Conservation (phyloP, 2,797 vertebrate genomes). For the Anguilla marmorata region DNA sequence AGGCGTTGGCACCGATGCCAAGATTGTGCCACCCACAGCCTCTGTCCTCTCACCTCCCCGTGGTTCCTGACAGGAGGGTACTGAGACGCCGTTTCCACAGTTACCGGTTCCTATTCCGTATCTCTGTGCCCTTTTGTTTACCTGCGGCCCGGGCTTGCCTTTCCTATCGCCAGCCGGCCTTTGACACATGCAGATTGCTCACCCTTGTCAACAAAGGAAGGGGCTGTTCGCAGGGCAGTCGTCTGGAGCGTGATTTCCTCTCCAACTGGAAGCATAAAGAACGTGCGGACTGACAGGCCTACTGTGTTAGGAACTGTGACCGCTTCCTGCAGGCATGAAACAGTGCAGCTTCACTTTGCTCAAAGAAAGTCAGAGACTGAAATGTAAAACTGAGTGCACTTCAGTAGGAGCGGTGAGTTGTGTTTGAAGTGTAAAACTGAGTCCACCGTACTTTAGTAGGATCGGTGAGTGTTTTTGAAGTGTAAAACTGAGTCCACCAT, state of each 20-base stretch:
- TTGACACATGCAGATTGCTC: neutral
- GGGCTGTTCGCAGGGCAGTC: neutral
- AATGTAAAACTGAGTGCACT: too few species aligned
- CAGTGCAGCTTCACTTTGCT: neutral
- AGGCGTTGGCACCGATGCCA: neutral
- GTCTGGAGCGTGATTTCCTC: neutral
- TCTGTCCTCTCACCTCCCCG: neutral
- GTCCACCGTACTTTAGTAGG: too few species aligned
- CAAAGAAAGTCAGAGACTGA: too few species aligned
- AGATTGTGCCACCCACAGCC: slow-evolving; percentile 2
- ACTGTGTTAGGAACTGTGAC: neutral
- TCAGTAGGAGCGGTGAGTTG: neutral
- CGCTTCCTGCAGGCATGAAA: neutral
- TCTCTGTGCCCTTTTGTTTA: neutral
- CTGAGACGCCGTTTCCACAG: neutral
- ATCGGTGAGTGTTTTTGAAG: too few species aligned
- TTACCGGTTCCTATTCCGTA: neutral
- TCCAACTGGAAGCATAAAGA: neutral
- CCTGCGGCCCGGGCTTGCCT: neutral
- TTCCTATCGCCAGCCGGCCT: neutral
- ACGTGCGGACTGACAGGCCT: neutral
- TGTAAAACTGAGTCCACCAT: neutral
- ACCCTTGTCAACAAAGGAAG: slow-evolving; percentile 1
- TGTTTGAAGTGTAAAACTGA: neutral
- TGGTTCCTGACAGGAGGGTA: neutral